Evolutionary conservation across 2,888 invertebrate species (phyloP).

Genomic region (Apodemia hepburni): DNA sequence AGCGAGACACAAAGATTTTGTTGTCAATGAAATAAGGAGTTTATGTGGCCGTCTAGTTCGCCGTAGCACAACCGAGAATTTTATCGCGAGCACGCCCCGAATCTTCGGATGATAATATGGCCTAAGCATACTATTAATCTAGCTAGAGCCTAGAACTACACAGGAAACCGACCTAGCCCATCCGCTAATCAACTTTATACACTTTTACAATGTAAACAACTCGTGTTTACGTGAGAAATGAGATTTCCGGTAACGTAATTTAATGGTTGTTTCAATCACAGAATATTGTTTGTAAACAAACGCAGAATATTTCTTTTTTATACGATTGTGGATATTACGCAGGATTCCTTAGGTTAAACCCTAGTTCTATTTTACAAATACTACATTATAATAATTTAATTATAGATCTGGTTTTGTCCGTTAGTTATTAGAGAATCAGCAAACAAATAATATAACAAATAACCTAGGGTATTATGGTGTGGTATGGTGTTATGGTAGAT

Average conservation of each 20-base stretch:
- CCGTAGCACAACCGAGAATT: no score
- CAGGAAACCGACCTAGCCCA: conserved; percentile 8
- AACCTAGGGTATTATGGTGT: no score
- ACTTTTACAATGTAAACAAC: neutral
- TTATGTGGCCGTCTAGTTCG: no score
- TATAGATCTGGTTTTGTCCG: no score
- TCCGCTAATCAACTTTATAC: conserved; percentile 6
- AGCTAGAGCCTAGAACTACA: neutral
- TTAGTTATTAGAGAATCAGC: no score
- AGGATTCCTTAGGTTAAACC: neutral
- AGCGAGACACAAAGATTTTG: no score
- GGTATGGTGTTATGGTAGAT: no score
- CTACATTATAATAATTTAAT: no score
- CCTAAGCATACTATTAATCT: neutral
- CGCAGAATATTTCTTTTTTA: conserved; percentile 7
- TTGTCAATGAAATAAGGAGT: no score
- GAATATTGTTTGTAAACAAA: conserved; percentile 10
- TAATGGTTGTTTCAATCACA: neutral
- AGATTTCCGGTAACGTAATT: neutral
- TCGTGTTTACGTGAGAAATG: neutral
- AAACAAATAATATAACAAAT: no score
- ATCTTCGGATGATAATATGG: neutral
- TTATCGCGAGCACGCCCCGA: no score
- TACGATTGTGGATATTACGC: neutral
- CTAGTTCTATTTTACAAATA: no score